Percentiles rank a stretch among this genome's conserved stretches.
Evolutionary conservation across 2,888 invertebrate genomes (phyloP).

Genomic region (Pharmacophagus antenor): DNA sequence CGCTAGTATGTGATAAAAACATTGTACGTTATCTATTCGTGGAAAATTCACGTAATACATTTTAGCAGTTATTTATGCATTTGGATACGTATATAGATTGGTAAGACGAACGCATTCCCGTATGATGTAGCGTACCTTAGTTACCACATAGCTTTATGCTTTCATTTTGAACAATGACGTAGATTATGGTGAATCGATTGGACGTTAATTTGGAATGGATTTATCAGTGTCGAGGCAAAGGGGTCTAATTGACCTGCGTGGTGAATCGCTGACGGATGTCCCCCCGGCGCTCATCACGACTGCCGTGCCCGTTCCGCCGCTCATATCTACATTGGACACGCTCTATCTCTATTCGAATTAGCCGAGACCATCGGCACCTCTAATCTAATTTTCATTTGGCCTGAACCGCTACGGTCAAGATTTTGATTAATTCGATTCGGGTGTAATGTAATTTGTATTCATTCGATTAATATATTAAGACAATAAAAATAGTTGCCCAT

Average conservation of each 20-base stretch:
- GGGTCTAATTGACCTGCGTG: slow-evolving; percentile 67
- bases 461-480: slow-evolving; percentile 1
- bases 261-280: slow-evolving; percentile 69
- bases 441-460: background rate
- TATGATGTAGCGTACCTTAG: too few species aligned
- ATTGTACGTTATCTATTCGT: background rate
- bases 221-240: slow-evolving; percentile 46
- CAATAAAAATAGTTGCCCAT: slow-evolving; percentile 4
- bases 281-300: slow-evolving; percentile 46
- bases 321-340: slow-evolving; percentile 51
- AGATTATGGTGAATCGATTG: slow-evolving; percentile 34
- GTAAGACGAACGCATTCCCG: slow-evolving; percentile 20
- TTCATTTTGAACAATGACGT: slow-evolving; percentile 32
- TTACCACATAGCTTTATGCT: too few species aligned
- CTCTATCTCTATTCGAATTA: slow-evolving; percentile 54
- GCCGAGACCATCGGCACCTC: slow-evolving; percentile 48
- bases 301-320: slow-evolving; percentile 43
- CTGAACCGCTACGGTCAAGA: slow-evolving; percentile 16
- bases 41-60: background rate
- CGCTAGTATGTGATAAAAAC: slow-evolving; percentile 2
- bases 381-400: slow-evolving; percentile 22
- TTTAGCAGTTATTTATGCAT: background rate
- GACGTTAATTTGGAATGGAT: slow-evolving; percentile 35
- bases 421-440: slow-evolving; percentile 23
- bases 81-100: background rate